phyloP scores from a whole-genome alignment of 2,888 invertebrate genomes.

The Tenthredo livida region DNA sequence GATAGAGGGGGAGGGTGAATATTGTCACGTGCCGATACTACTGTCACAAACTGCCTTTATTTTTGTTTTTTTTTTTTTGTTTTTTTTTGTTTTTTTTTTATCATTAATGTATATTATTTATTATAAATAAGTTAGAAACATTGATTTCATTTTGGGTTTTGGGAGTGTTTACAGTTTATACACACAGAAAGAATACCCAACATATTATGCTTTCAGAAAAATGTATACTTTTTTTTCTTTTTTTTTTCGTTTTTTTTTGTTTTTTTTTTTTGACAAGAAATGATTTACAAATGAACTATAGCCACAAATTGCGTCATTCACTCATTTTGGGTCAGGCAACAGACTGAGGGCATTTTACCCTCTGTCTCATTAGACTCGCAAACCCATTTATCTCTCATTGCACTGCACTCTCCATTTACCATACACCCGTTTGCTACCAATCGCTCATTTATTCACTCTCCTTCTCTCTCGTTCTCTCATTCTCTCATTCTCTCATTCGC shows the following conservation, averaged over 20 bases:
- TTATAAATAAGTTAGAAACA: slow-evolving; percentile 78
- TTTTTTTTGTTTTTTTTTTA: slow-evolving; percentile 72
- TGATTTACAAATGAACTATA: slow-evolving; percentile 81
- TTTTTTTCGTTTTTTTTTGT: slow-evolving; percentile 57
- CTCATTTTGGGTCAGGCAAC: slow-evolving; percentile 46
- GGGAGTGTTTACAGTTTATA: slow-evolving; percentile 77
- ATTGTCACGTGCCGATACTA: slow-evolving; percentile 56
- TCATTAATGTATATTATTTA: slow-evolving; percentile 78
- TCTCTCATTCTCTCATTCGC: not conserved
- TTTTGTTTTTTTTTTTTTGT: slow-evolving; percentile 62
- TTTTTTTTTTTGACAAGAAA: slow-evolving; percentile 77
- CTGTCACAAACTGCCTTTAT: slow-evolving; percentile 73
- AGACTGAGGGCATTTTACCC: slow-evolving; percentile 24
- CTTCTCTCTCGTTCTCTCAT: slow-evolving; percentile 55
- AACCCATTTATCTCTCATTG: slow-evolving; percentile 60
- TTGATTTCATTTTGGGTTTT: slow-evolving; percentile 73
- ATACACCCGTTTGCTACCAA: slow-evolving; percentile 5
- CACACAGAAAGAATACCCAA: slow-evolving; percentile 77
- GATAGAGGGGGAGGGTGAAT: not conserved
- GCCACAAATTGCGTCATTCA: slow-evolving; percentile 73
- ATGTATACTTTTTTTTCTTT: slow-evolving; percentile 77
- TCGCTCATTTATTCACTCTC: slow-evolving; percentile 53
- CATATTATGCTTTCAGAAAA: slow-evolving; percentile 77
- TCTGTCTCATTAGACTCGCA: slow-evolving; percentile 55
- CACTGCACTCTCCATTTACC: slow-evolving; percentile 57